Percentiles rank a stretch among this genome's conserved stretches.
Evolutionary conservation across 2,113 vertebrate genomes (phyloP).

Genomic region (Sturnira hondurensis): DNA sequence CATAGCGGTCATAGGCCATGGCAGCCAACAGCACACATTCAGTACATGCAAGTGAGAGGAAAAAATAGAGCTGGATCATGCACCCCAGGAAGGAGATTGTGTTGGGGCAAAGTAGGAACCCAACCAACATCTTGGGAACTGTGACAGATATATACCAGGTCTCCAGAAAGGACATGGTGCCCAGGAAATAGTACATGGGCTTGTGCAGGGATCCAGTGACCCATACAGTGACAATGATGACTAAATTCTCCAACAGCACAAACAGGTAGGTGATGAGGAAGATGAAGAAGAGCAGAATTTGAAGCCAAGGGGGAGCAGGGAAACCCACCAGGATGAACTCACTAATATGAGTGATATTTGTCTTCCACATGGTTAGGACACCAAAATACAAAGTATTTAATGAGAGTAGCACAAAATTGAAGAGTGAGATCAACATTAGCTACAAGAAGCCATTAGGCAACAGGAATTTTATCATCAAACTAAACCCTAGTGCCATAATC

Average conservation of each 20-base stretch:
- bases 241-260: constrained; percentile 67
- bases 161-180: constrained; percentile 75
- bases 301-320: constrained; percentile 36
- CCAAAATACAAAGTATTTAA: background rate
- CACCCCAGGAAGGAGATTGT: constrained; percentile 74
- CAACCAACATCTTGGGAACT: constrained; percentile 67
- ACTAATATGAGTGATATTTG: constrained; percentile 54
- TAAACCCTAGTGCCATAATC: background rate
- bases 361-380: constrained; percentile 29
- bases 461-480: background rate
- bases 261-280: constrained; percentile 67
- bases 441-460: background rate
- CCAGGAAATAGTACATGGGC: constrained; percentile 77
- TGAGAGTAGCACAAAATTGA: background rate
- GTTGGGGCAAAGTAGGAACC: constrained; percentile 65
- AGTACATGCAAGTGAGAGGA: constrained; percentile 73
- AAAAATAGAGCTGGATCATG: constrained; percentile 76
- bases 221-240: constrained; percentile 69
- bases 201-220: constrained; percentile 60
- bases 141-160: constrained; percentile 73
- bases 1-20: constrained; percentile 73
- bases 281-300: constrained; percentile 59
- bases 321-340: constrained; percentile 76
- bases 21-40: constrained; percentile 75
- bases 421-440: background rate